Evolutionary conservation across 2,888 invertebrate species (phyloP).

Genomic region (Nymphalis polychloros): DNA sequence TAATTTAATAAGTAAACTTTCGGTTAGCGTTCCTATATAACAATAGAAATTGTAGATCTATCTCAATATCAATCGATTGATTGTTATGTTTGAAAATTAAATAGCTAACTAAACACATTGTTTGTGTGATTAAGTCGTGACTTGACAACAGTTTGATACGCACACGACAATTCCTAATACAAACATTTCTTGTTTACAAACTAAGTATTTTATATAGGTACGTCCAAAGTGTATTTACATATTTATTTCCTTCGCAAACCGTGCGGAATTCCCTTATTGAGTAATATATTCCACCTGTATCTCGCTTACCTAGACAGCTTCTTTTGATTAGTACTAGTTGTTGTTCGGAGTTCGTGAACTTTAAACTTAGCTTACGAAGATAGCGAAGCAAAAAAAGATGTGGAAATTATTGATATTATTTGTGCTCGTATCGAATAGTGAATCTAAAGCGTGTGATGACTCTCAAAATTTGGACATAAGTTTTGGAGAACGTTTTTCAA

Average conservation of each 20-base stretch:
- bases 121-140: not conserved
- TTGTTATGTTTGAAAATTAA: no score
- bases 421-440: slow-evolving; percentile 37
- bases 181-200: slow-evolving; percentile 5
- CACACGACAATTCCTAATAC: not conserved
- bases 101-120: no score
- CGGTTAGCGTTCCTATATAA: no score
- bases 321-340: no score
- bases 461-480: slow-evolving; percentile 50
- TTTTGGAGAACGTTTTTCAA: slow-evolving; percentile 44
- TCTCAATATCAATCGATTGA: no score
- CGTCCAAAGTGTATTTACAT: slow-evolving; percentile 18
- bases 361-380: no score
- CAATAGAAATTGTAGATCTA: no score
- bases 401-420: slow-evolving; percentile 38
- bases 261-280: slow-evolving; percentile 54
- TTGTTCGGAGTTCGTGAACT: no score
- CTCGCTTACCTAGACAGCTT: not conserved
- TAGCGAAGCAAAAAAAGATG: slow-evolving; percentile 34
- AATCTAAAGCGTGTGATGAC: slow-evolving; percentile 45
- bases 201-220: not conserved
- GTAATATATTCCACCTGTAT: slow-evolving; percentile 37
- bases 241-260: slow-evolving; percentile 11
- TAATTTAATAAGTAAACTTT: no score
- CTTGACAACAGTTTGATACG: not conserved